Base-by-base conservation (phyloP, 2,113 vertebrate genomes). In the Ictalurus furcatus region DNA sequence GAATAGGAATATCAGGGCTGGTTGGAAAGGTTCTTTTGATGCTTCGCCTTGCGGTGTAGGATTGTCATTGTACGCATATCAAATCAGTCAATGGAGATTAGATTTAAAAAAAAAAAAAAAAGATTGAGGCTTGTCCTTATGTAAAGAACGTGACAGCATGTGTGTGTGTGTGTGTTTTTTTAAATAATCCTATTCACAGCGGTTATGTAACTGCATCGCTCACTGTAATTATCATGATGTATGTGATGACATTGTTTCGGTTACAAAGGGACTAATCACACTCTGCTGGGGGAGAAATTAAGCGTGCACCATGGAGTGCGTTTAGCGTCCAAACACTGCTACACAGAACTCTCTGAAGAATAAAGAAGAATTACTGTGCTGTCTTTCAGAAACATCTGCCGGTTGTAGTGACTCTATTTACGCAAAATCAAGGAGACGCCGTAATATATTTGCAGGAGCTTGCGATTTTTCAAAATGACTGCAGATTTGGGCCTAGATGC, bases 201-300 rank as follows among this genome's bases (percentile, higher is more conserved):
- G 8, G 85, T 89, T 87, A 87, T 52, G 54, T 61, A 91, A 87
- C 71, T 63, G 14, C 74, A 76, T 30, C 14, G 28, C 65, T 54
- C 79, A 48, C 87, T 87, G 71, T 79, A 78, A 89, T 90, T 89
- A 89, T 54, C 56, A 19, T 84, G 71, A 80, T 85, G 44, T 63
- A 69, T 90, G 85, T 56, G 69, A 67, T 80, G 88, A 89, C 88
- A 65, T 30, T 30, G 48, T 71, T 84, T 84, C 44, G 74, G 44
- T 73, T 86, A 82, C 87, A 86, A 48, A 71, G 76, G 65, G 61
- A 44, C 67, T 83, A 88, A 86, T 90, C 88, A 86, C 14, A 52
- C 85, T 65, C 23, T 6, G 7, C 71, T 71, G 73, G 59, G 89
- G 87, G 87, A 88, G 65, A 40, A 40, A 79, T 61, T 44, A 86